Conservation (phyloP, 1,140 invertebrate genomes). For the Lanistes nyassanus region DNA sequence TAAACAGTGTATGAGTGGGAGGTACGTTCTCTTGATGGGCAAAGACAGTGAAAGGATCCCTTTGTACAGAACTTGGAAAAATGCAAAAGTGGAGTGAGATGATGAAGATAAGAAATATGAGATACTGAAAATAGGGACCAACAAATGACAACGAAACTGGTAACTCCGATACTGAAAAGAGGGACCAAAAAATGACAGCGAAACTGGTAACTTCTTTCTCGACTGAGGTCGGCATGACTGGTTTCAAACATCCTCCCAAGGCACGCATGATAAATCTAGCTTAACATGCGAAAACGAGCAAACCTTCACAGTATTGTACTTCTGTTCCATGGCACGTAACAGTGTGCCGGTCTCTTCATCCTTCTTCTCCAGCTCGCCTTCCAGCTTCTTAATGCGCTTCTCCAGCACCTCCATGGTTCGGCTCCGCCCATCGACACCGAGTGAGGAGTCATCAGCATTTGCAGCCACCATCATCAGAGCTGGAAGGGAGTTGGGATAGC, state of each 20-base stretch:
- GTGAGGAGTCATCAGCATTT: slow-evolving; percentile 35
- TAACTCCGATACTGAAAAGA: background rate
- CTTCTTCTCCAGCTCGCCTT: slow-evolving; percentile 57
- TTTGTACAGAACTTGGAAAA: too few relatives aligned
- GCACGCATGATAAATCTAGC: too few relatives aligned
- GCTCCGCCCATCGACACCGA: slow-evolving; percentile 12
- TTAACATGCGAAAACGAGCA: background rate
- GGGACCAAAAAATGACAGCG: background rate
- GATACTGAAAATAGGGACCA: background rate
- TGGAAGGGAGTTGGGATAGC: slow-evolving; percentile 63
- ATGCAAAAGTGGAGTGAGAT: background rate
- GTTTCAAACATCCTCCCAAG: too few relatives aligned
- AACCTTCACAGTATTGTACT: slow-evolving; percentile 64
- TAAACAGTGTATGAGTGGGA: background rate
- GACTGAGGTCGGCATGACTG: background rate
- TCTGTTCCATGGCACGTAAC: slow-evolving; percentile 62
- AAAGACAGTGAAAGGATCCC: too few relatives aligned
- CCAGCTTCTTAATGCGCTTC: slow-evolving; percentile 56
- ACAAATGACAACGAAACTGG: background rate
- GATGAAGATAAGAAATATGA: background rate
- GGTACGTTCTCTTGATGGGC: background rate
- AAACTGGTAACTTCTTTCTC: background rate
- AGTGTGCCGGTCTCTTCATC: slow-evolving; percentile 53
- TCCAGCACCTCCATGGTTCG: slow-evolving; percentile 52
- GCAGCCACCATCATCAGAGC: slow-evolving; percentile 63